These are phyloP conservation scores for Helicoverpa assulta DNA, from an alignment of 2,888 invertebrate genomes.

Conservation along the genomic window DNA sequence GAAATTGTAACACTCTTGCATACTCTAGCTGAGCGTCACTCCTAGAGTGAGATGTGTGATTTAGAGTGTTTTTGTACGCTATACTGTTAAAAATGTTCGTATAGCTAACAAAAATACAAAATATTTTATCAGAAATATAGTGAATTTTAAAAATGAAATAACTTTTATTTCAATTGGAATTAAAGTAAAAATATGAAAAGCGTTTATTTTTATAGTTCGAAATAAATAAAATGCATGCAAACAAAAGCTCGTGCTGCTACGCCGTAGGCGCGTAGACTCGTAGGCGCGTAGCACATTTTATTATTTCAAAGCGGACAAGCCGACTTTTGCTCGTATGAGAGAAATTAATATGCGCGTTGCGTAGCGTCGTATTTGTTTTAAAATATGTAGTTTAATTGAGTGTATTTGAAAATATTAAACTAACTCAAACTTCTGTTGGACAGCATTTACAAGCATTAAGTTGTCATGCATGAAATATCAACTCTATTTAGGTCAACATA, in stretches of 20 bases:
- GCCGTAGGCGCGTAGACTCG: slow-evolving; percentile 54
- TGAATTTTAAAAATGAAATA: neutral
- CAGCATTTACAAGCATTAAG: neutral
- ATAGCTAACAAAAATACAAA: neutral
- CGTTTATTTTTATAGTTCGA: slow-evolving; percentile 29
- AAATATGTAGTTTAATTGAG: neutral
- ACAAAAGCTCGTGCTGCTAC: slow-evolving; percentile 42
- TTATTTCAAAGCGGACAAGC: slow-evolving; percentile 35
- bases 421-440: neutral
- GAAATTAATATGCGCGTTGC: slow-evolving; percentile 14
- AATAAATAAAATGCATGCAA: slow-evolving; percentile 29
- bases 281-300: slow-evolving; percentile 52
- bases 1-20: slow-evolving; percentile 50
- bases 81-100: neutral
- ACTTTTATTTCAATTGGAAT: slow-evolving; percentile 7
- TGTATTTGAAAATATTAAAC: neutral
- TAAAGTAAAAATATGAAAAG: slow-evolving; percentile 20
- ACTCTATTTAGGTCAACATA: neutral
- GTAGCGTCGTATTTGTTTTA: neutral
- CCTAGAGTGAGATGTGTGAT: too few relatives aligned
- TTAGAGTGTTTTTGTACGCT: slow-evolving; percentile 5
- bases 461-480: neutral
- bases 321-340: slow-evolving; percentile 12
- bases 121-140: neutral
- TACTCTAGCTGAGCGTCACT: slow-evolving; percentile 14